Evolutionary conservation across 30 jellyfish, hydroid and myxozoan species (phyloP), one percentile per base, ranked within the genome.

Genomic region (Turritopsis rubra): DNA sequence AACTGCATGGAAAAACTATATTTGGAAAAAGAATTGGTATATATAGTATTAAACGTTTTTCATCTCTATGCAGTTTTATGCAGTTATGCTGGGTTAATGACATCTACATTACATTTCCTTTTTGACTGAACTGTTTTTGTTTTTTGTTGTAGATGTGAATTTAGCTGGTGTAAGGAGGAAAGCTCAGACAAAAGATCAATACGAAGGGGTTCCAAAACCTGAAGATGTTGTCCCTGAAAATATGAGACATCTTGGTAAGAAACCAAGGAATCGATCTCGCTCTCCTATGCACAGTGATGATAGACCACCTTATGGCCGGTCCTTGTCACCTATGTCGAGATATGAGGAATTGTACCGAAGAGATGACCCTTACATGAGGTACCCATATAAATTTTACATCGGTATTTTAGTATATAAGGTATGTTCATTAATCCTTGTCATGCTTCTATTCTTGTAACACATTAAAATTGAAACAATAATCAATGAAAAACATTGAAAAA

Each of bases 21-120:
- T 86, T 89, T 84, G 99, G 97, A n/a, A 89, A 89, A 72, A 79
- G 99, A 52, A 89, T 94, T 72, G 99, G 99, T 94, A 77, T 25
- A 96, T n/a, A n/a, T n/a, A n/a, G n/a, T n/a, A n/a, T 79, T 1
- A n/a, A n/a, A n/a, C n/a, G n/a, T n/a, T n/a, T n/a, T n/a, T 13
- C 25, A 13, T 75, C 29, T 16, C 19, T 16, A 54, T 54, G 72
- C n/a, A n/a, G 19, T 54, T 21, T 21, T 54, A 54, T 54, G 21
- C 72, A 16, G n/a, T n/a, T n/a, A n/a, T n/a, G n/a, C n/a, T n/a
- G n/a, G n/a, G n/a, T 21, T 26, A 3, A 23, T 21, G 27, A 19
- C 79, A 29, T 13, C 52, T 13, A 81, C 29, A 29, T 29, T 29
- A 1, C 20, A 52, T 7, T 1, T 74, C 54, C 25, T 29, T 16